These are phyloP conservation scores for Chrysaora quinquecirrha DNA, from an alignment of 30 jellyfish, hydroid and myxozoan species.

Conservation along the genomic window DNA sequence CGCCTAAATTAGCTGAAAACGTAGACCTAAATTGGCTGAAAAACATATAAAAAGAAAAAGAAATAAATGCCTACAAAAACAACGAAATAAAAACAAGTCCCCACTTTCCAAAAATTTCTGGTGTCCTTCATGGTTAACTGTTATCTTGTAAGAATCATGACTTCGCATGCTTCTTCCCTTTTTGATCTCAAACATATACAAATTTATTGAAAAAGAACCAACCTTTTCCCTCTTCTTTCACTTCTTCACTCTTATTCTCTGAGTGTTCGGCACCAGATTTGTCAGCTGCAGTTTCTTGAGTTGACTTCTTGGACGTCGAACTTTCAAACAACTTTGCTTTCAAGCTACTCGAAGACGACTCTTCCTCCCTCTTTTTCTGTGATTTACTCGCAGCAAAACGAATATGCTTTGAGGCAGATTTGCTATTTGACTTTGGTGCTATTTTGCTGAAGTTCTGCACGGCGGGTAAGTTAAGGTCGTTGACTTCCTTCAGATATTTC, in stretches of 20 bases:
- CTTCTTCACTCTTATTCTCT: not conserved
- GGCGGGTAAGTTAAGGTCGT: constrained; percentile 65
- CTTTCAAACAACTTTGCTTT: constrained; percentile 8
- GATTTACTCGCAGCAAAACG: constrained; percentile 35
- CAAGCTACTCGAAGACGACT: constrained; percentile 30
- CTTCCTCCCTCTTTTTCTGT: constrained; percentile 60
- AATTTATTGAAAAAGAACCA: too few relatives aligned
- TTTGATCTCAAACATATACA: too few relatives aligned
- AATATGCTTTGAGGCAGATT: constrained; percentile 39
- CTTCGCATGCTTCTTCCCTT: too few relatives aligned
- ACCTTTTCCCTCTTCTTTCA: constrained; percentile 4
- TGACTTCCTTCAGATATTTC: constrained; percentile 63
- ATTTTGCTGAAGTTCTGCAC: constrained; percentile 44
- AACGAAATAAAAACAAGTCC: too few relatives aligned
- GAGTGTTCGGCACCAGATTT: not conserved
- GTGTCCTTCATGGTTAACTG: too few relatives aligned
- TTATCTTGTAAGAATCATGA: too few relatives aligned
- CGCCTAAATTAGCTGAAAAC: too few relatives aligned
- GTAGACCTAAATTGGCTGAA: too few relatives aligned
- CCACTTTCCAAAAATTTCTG: too few relatives aligned
- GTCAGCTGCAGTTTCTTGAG: constrained; percentile 7
- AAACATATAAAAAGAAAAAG: too few relatives aligned
- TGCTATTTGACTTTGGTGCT: constrained; percentile 35
- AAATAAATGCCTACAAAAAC: too few relatives aligned
- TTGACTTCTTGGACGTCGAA: not conserved